Conservation (phyloP, 2,113 vertebrate genomes). For the Corythoichthys intestinalis region DNA sequence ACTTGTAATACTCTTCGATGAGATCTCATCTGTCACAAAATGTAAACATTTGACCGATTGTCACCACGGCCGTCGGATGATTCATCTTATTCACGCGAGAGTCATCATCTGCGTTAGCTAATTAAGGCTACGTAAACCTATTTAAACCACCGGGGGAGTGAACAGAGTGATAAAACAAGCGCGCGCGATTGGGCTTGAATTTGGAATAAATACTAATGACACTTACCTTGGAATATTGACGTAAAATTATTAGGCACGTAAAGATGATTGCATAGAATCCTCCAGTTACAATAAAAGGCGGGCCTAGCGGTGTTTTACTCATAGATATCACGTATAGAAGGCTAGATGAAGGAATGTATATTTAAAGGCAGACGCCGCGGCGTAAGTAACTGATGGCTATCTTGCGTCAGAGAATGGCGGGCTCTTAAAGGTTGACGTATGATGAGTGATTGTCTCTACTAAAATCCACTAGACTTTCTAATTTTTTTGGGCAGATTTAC, state of each 20-base stretch:
- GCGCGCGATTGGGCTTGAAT: neutral
- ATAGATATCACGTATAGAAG: too few relatives aligned
- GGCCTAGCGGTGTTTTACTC: neutral
- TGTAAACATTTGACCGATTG: too few relatives aligned
- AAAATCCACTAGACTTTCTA: too few relatives aligned
- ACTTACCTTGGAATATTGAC: conserved; percentile 33
- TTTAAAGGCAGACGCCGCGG: too few relatives aligned
- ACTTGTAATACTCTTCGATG: too few relatives aligned
- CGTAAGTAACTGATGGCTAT: neutral
- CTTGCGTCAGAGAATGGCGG: neutral
- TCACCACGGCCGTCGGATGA: neutral
- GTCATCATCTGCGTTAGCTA: neutral
- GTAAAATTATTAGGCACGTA: neutral
- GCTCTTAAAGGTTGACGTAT: too few relatives aligned
- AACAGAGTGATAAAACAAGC: neutral
- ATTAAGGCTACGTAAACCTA: neutral
- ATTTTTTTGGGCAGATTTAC: too few relatives aligned
- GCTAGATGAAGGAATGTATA: too few relatives aligned
- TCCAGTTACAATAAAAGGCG: neutral
- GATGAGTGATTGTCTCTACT: too few relatives aligned
- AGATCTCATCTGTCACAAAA: neutral
- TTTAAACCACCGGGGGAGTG: neutral
- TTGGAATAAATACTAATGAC: neutral
- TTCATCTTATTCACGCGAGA: neutral
- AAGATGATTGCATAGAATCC: neutral